phyloP scores from a whole-genome alignment of 2,113 vertebrate species.

The Copsychus sechellarum region DNA sequence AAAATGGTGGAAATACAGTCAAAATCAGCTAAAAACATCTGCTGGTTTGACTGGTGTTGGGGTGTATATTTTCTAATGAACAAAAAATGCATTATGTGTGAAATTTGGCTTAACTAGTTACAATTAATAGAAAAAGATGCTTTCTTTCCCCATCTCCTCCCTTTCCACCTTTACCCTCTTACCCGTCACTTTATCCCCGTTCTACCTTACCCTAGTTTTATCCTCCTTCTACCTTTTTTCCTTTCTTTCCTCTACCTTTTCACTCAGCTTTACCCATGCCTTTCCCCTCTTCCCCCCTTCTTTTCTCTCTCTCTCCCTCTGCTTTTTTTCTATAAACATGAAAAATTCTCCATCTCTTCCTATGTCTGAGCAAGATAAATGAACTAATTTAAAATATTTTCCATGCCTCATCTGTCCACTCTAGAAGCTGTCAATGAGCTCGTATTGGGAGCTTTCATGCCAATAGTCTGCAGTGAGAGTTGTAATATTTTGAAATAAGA shows the following conservation, averaged over 20 bases:
- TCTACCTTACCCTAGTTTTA: neutral
- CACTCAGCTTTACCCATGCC: accelerated
- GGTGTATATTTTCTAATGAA: neutral
- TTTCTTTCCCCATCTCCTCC: neutral
- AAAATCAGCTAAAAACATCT: neutral
- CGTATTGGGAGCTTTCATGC: constrained; percentile 55
- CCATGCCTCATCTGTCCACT: constrained; percentile 75
- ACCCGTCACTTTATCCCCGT: neutral
- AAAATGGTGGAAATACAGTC: neutral
- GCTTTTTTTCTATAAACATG: constrained; percentile 1
- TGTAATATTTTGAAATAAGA: constrained; percentile 57
- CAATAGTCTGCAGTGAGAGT: constrained; percentile 34
- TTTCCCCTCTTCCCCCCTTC: neutral
- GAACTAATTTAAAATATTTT: constrained; percentile 79
- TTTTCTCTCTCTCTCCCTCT: neutral
- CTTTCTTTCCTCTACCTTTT: neutral
- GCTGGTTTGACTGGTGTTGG: neutral
- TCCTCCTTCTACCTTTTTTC: neutral
- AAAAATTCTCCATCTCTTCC: constrained; percentile 60
- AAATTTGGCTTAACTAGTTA: neutral
- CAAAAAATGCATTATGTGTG: neutral
- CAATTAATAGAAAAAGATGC: neutral
- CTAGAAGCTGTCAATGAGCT: constrained; percentile 68
- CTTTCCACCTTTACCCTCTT: neutral
- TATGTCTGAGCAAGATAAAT: constrained; percentile 75